Evolutionary conservation across 1,140 invertebrate genomes (phyloP).

Genomic region (Cotesia typhae): DNA sequence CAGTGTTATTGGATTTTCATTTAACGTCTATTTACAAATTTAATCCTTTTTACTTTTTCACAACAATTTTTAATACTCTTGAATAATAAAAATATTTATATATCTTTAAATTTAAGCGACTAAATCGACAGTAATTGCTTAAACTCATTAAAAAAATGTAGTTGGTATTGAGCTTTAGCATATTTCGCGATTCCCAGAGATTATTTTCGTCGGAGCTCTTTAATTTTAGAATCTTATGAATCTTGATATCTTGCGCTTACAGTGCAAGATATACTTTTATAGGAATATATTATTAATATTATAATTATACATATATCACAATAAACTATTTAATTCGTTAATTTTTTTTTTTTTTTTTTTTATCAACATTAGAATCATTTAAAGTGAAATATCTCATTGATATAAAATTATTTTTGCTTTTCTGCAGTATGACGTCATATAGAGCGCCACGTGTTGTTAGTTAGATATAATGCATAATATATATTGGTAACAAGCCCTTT

Average conservation of each 20-base stretch:
- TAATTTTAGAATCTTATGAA: slow-evolving; percentile 8
- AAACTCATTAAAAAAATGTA: not conserved
- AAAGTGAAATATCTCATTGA: no score
- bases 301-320: not conserved
- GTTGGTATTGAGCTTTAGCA: not conserved
- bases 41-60: not conserved
- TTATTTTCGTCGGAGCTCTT: slow-evolving; percentile 8
- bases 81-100: no score
- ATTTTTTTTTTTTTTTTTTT: not conserved
- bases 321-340: not conserved
- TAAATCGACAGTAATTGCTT: not conserved
- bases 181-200: slow-evolving; percentile 2
- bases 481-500: no score
- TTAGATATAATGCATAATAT: no score
- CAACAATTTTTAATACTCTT: not conserved
- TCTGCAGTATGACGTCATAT: no score
- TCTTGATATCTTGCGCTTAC: not conserved
- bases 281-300: no score
- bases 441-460: no score
- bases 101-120: no score
- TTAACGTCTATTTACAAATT: not conserved
- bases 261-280: no score
- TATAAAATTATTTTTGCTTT: no score
- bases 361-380: no score
- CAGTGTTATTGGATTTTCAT: slow-evolving; percentile 2